Evolutionary conservation across 2,888 invertebrate species (phyloP).

Genomic region (Eupithecia exiguata): DNA sequence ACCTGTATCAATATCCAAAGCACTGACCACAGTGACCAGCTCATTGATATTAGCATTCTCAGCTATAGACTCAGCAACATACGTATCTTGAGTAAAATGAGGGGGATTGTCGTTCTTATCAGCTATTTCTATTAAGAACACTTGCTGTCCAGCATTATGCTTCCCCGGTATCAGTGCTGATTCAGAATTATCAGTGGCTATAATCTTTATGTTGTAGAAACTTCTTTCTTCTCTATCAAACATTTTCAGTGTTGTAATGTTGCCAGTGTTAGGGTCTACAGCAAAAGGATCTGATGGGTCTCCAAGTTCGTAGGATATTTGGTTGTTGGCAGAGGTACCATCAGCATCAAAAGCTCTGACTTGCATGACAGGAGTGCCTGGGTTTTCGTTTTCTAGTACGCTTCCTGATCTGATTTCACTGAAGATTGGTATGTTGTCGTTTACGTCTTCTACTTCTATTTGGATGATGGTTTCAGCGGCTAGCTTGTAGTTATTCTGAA

Average conservation of each 20-base stretch:
- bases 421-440: conserved; percentile 95
- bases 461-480: conserved; percentile 91
- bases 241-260: conserved; percentile 90
- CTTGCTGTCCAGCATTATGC: conserved; percentile 91
- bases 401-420: conserved; percentile 91
- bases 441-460: conserved; percentile 93
- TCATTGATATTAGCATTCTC: conserved; percentile 94
- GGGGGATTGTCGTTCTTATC: conserved; percentile 99
- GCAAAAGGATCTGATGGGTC: conserved; percentile 89
- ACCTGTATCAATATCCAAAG: conserved; percentile 93
- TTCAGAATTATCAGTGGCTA: conserved; percentile 94
- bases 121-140: conserved; percentile 94
- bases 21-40: conserved; percentile 93
- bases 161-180: conserved; percentile 87
- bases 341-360: conserved; percentile 94
- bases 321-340: conserved; percentile 92
- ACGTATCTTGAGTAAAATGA: conserved; percentile 90
- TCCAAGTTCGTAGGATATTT: conserved; percentile 90
- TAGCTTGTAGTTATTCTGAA: conserved; percentile 90
- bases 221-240: conserved; percentile 95
- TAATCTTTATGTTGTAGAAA: conserved; percentile 94
- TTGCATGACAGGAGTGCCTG: conserved; percentile 94
- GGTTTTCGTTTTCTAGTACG: conserved; percentile 92
- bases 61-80: conserved; percentile 88
- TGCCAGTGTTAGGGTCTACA: conserved; percentile 93